These are phyloP conservation scores for Meiosimyza decipiens DNA, from an alignment of 2,888 invertebrate genomes.

Conservation along the genomic window DNA sequence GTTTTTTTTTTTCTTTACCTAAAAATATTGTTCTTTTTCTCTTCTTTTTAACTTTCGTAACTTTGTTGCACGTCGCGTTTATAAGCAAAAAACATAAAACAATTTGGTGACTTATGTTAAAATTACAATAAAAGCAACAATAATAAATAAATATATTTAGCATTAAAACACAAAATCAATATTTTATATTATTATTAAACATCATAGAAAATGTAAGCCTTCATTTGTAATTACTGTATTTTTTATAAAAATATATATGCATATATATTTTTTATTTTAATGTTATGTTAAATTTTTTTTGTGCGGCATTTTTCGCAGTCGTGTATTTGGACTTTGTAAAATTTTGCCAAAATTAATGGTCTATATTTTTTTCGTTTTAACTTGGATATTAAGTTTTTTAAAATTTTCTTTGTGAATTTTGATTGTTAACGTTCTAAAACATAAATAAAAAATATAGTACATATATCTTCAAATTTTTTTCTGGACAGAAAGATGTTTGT, in stretches of 20 bases:
- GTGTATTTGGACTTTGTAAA: not conserved
- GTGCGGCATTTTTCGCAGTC: too few relatives aligned
- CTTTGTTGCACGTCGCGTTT: not conserved
- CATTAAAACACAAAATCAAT: too few relatives aligned
- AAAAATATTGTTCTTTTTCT: constrained; percentile 15
- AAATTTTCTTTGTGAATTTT: constrained; percentile 2
- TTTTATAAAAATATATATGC: too few relatives aligned
- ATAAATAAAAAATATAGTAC: constrained; percentile 8
- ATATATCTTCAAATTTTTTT: not conserved
- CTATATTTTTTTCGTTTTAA: not conserved
- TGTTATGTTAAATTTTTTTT: too few relatives aligned
- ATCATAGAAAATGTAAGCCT: too few relatives aligned
- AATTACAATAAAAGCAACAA: too few relatives aligned
- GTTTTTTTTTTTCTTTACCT: not conserved
- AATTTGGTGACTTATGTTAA: too few relatives aligned
- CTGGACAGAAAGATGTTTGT: constrained; percentile 1
- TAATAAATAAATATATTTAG: too few relatives aligned
- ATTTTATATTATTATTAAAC: too few relatives aligned
- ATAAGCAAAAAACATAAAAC: not conserved
- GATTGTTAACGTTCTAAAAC: not conserved
- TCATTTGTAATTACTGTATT: too few relatives aligned
- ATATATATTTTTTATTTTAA: too few relatives aligned
- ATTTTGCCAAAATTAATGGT: not conserved
- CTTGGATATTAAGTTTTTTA: constrained; percentile 1
- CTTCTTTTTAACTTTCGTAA: not conserved